A percentile compares a stretch with the other conserved stretches of the same genome.
phyloP scores from a whole-genome alignment of 2,888 invertebrate species.

The Agrochola litura region DNA sequence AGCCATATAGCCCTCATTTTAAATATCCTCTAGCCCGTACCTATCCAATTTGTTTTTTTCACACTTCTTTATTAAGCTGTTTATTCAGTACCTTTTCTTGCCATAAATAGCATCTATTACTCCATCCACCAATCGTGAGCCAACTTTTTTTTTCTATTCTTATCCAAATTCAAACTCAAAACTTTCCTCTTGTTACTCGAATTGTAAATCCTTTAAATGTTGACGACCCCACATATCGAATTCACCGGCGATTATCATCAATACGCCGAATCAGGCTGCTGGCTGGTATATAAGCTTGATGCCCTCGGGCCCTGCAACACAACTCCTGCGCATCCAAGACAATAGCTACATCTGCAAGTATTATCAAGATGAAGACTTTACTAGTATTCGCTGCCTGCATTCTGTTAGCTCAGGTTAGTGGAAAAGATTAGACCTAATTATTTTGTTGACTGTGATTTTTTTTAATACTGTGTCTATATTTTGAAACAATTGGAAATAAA shows the following conservation, averaged over 20 bases:
- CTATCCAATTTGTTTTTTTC: background rate
- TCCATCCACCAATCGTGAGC: background rate
- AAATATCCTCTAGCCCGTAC: background rate
- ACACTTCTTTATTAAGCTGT: background rate
- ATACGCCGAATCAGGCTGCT: conserved; percentile 60
- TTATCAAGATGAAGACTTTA: conserved; percentile 83
- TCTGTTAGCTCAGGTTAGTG: conserved; percentile 83
- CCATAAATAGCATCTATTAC: background rate
- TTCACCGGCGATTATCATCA: conserved; percentile 69
- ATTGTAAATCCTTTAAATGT: conserved; percentile 69
- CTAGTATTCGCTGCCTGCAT: conserved; percentile 84
- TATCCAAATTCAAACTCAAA: background rate
- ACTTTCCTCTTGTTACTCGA: conserved; percentile 1
- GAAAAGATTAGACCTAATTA: conserved; percentile 11
- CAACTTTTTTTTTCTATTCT: background rate
- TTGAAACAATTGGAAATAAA: background rate
- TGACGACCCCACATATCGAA: conserved; percentile 61
- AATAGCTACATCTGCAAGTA: conserved; percentile 12
- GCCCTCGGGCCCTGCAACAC: conserved; percentile 46
- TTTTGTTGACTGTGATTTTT: conserved; percentile 1
- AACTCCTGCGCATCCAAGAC: conserved; percentile 49
- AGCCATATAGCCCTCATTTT: background rate
- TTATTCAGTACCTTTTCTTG: background rate
- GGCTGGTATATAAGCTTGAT: conserved; percentile 72
- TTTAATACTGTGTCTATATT: background rate